Evolutionary conservation across 1,140 invertebrate species (phyloP).

Genomic region (Bombus soroeensis): DNA sequence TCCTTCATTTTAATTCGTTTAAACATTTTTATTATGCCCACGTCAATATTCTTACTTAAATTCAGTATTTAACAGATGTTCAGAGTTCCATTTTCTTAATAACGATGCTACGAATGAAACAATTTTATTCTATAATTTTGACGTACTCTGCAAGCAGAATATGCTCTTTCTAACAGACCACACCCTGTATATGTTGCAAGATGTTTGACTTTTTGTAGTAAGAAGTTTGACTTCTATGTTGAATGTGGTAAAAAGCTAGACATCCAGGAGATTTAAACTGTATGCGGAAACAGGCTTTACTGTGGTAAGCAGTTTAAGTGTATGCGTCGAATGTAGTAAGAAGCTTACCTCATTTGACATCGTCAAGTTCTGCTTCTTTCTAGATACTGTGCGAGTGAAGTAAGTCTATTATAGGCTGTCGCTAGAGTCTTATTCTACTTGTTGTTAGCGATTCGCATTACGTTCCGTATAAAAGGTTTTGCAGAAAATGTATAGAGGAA

Average conservation of each 20-base stretch:
- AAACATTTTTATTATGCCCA: neutral
- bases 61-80: neutral
- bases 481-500: neutral
- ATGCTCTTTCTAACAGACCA: neutral
- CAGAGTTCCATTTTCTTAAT: neutral
- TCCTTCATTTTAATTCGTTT: too few relatives aligned
- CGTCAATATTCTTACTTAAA: neutral
- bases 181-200: neutral
- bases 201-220: neutral
- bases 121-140: neutral
- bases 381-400: neutral
- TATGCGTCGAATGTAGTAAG: constrained; percentile 1
- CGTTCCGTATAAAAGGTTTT: neutral
- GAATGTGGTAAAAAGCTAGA: neutral
- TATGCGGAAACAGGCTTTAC: neutral
- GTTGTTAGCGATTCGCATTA: neutral
- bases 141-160: too few relatives aligned
- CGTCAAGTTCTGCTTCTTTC: neutral
- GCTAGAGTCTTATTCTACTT: neutral
- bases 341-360: neutral
- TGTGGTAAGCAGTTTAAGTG: neutral
- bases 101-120: neutral
- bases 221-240: neutral
- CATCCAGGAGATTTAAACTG: neutral
- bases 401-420: neutral